These are phyloP conservation scores for Zaprionus lineosus DNA, from an alignment of 2,888 invertebrate species.

Conservation along the genomic window DNA sequence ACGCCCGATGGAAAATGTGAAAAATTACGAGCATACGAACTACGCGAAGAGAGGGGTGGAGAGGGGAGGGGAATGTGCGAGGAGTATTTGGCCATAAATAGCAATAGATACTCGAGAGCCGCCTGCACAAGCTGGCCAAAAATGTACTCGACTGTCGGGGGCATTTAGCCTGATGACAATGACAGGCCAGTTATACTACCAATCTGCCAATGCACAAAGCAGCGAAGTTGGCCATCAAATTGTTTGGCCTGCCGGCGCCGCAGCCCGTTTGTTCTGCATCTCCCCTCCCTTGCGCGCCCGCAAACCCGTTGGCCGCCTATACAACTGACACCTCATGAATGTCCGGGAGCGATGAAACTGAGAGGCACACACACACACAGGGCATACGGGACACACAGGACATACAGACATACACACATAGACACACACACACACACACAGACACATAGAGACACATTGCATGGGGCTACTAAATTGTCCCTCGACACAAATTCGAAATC, in stretches of 20 bases:
- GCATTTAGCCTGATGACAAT: constrained; percentile 78
- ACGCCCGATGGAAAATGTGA: not conserved
- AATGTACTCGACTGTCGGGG: constrained; percentile 69
- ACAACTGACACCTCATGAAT: constrained; percentile 74
- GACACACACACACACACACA: constrained; percentile 15
- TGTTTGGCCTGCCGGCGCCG: constrained; percentile 47
- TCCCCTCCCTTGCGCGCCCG: not conserved
- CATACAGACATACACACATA: no score
- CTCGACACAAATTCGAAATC: constrained; percentile 81
- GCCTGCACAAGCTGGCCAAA: constrained; percentile 42
- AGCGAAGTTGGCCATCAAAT: constrained; percentile 65
- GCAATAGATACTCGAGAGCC: constrained; percentile 42
- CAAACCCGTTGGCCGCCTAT: constrained; percentile 25
- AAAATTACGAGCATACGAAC: no score
- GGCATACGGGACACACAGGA: no score
- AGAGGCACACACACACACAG: constrained; percentile 16
- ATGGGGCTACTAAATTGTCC: constrained; percentile 71
- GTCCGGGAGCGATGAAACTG: constrained; percentile 44
- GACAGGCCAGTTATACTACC: constrained; percentile 46
- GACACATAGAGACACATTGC: constrained; percentile 8
- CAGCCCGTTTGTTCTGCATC: constrained; percentile 8
- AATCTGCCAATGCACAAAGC: constrained; percentile 49
- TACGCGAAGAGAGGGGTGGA: no score
- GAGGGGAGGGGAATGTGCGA: constrained; percentile 3
- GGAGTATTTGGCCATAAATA: constrained; percentile 56